Base-by-base conservation (phyloP, 2,797 vertebrate species). In the Eulemur coronatus region DNA sequence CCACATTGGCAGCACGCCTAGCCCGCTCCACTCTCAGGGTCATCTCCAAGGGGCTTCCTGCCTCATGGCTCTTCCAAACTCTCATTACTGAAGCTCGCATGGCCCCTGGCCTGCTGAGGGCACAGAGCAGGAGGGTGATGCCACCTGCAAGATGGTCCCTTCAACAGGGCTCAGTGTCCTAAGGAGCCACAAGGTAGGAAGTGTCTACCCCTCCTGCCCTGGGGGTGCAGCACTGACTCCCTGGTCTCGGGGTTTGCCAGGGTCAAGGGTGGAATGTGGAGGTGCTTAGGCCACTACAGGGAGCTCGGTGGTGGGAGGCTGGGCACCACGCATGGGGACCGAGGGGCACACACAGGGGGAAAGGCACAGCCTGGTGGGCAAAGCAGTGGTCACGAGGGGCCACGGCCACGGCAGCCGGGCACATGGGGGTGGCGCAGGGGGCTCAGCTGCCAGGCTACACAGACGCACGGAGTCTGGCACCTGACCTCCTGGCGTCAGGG, bases 1-100 rank as follows among this genome's bases (percentile, higher is more conserved):
- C 43, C 41, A 5, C 24, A 0, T 0, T 0, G 11, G 15, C 38
- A 3, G 52, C 0, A 0, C 17, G 15, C n/a, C 55, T 35, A 1
- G 0, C 13, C 43, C 4, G 43, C 46, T 43, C 22, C 73, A n/a
- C 55, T 2, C 35, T 65, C 46, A 12, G 26, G 41, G 33, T 30
- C 2, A 5, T 48, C 12, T 30, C 30, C 22, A 15, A 18, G 38
- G 61, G 67, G 26, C 17, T 72, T 35, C 30, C 41, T 59, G 38
- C 48, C 50, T 30, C 10, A 12, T 17, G 2, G 15, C 9, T 57
- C 81, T 91, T 48, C 33, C 13, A 33, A 3, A 46, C 5, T 7
- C 43, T 72, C 28, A 17, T 28, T 12, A 41, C 8, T 43, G 48
- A 67, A 63, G 26, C 7, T n/a, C 10, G 4, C 81, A 5, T 30